Evolutionary conservation across 2,797 vertebrate genomes (phyloP).

Genomic region (Eospalax fontanierii): DNA sequence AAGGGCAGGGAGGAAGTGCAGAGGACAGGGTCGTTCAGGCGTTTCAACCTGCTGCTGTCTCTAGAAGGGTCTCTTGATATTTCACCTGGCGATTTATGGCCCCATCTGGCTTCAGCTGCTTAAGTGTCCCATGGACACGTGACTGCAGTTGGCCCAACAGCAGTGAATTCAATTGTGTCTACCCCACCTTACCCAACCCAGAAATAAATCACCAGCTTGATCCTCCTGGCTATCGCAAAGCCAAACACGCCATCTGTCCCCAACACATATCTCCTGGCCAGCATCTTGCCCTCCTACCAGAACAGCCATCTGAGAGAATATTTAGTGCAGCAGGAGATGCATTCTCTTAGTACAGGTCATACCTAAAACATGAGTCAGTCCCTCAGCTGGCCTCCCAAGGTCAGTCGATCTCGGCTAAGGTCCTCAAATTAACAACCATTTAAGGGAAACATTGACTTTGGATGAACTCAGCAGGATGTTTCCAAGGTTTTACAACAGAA

Average conservation of each 20-base stretch:
- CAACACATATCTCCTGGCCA: slow-evolving; percentile 80
- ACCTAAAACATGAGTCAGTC: slow-evolving; percentile 80
- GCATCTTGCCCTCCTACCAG: slow-evolving; percentile 82
- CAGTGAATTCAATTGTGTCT: slow-evolving; percentile 64
- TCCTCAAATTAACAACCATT: slow-evolving; percentile 73
- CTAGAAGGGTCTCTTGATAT: slow-evolving; percentile 66
- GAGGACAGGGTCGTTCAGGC: slow-evolving; percentile 78
- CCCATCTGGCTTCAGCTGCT: slow-evolving; percentile 85
- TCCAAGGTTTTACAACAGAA: slow-evolving; percentile 78
- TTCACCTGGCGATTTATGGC: slow-evolving; percentile 87
- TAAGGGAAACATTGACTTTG: slow-evolving; percentile 76
- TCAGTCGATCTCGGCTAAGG: slow-evolving; percentile 78
- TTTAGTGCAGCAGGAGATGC: slow-evolving; percentile 79
- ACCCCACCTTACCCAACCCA: slow-evolving; percentile 76
- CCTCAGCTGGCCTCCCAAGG: slow-evolving; percentile 80
- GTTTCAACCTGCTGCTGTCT: slow-evolving; percentile 82
- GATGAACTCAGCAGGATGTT: slow-evolving; percentile 75
- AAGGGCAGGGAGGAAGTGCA: slow-evolving; percentile 65
- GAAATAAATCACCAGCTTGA: slow-evolving; percentile 86
- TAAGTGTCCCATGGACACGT: slow-evolving; percentile 58
- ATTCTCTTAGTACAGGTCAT: slow-evolving; percentile 80
- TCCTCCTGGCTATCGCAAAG: slow-evolving; percentile 84
- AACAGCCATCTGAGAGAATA: slow-evolving; percentile 87
- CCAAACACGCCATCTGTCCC: slow-evolving; percentile 88
- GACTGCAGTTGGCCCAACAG: slow-evolving; percentile 74